These are phyloP conservation scores for Caenorhabditis macrosperma DNA, from an alignment of 2,888 invertebrate species.

Conservation along the genomic window DNA sequence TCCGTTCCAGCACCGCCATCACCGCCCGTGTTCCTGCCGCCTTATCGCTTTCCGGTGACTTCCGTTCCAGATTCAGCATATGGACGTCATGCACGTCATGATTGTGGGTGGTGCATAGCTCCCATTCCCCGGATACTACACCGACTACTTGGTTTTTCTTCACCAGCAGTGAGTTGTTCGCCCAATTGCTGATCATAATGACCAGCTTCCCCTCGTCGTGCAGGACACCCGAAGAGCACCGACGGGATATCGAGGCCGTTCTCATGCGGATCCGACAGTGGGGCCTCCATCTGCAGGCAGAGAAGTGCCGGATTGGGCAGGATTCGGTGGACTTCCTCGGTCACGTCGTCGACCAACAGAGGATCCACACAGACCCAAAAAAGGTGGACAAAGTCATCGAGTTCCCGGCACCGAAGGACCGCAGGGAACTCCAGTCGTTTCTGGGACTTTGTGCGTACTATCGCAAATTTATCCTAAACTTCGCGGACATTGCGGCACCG, in stretches of 20 bases:
- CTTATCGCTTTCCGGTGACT: background rate
- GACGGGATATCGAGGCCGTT: no score
- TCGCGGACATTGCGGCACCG: conserved; percentile 56
- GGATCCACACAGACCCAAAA: background rate
- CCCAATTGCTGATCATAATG: background rate
- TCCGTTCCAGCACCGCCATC: background rate
- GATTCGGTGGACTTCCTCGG: conserved; percentile 8
- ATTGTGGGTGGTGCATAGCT: no score
- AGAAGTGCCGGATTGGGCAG: conserved; percentile 15
- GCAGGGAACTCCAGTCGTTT: conserved; percentile 6
- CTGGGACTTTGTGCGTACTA: conserved; percentile 67
- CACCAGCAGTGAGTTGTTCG: background rate
- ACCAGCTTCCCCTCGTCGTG: background rate
- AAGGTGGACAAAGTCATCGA: conserved; percentile 22
- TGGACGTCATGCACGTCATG: no score
- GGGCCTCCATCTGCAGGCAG: conserved; percentile 2
- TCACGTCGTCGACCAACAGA: background rate
- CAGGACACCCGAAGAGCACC: no score
- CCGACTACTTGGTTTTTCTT: background rate
- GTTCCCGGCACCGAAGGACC: background rate
- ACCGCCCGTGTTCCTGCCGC: background rate
- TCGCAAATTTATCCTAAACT: conserved; percentile 65
- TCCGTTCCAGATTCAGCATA: background rate
- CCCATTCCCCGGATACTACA: background rate
- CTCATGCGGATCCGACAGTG: no score